phyloP scores from a whole-genome alignment of 35 echinoderm and acorn worm species.

The Eucidaris tribuloides region DNA sequence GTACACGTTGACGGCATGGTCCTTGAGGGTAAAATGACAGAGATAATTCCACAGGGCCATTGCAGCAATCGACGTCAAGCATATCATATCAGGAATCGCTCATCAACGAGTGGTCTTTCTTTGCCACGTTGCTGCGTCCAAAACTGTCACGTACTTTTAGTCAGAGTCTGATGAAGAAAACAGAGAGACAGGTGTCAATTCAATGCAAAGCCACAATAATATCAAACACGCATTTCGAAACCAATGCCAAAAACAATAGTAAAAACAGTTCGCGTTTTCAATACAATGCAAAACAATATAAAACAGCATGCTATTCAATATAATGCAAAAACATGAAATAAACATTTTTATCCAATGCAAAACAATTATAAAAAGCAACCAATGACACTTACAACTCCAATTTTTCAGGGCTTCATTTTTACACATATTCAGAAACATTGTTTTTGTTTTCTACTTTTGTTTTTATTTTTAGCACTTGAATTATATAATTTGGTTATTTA shows the following conservation, averaged over 20 bases:
- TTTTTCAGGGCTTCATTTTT: not conserved
- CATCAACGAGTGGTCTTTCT: constrained; percentile 94
- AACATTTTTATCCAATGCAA: not conserved
- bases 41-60: too few species aligned
- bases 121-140: constrained; percentile 82
- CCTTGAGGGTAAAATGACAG: too few species aligned
- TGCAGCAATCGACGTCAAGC: too few species aligned
- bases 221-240: not conserved
- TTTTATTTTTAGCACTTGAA: not conserved
- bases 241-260: too few species aligned
- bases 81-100: constrained; percentile 95
- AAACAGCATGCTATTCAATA: not conserved
- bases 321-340: not conserved
- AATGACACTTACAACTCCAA: not conserved
- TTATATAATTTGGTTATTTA: too few species aligned
- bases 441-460: not conserved
- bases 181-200: not conserved
- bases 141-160: constrained; percentile 51
- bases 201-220: not conserved
- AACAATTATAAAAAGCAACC: not conserved
- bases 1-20: too few species aligned
- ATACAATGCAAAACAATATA: not conserved
- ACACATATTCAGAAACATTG: not conserved
- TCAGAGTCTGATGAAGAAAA: constrained; percentile 41
- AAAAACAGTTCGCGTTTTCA: too few species aligned